Percentiles rank a stretch among this genome's conserved stretches.
Conservation (phyloP, 2,888 invertebrate genomes). For the Xanthia togata region DNA sequence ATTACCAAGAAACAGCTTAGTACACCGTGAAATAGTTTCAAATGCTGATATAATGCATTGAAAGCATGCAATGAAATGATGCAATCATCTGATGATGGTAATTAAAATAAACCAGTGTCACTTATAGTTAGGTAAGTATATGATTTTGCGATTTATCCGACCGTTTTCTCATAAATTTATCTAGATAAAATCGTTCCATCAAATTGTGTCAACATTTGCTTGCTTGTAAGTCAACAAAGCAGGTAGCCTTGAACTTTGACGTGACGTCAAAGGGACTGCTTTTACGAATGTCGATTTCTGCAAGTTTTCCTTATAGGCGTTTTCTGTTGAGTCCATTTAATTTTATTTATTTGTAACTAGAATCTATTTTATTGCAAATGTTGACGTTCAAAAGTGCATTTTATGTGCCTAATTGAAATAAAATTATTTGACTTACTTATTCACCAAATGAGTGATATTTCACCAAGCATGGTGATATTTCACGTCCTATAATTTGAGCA, state of each 20-base stretch:
- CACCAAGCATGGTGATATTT: neutral
- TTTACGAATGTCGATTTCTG: slow-evolving; percentile 11
- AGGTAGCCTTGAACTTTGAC: slow-evolving; percentile 29
- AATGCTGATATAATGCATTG: neutral
- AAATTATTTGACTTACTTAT: neutral
- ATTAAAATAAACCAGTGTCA: neutral
- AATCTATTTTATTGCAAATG: neutral
- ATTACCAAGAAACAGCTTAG: neutral
- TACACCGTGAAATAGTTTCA: neutral
- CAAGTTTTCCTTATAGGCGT: slow-evolving; percentile 3
- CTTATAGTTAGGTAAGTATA: neutral
- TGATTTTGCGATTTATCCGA: neutral
- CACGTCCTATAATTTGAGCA: neutral
- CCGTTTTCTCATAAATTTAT: neutral
- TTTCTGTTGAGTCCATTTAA: neutral
- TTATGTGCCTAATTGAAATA: neutral
- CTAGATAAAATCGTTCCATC: slow-evolving; percentile 41
- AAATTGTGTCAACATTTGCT: slow-evolving; percentile 31
- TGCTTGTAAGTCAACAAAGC: slow-evolving; percentile 14
- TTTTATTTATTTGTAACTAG: slow-evolving; percentile 1
- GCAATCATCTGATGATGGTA: too few species aligned
- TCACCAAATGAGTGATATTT: neutral
- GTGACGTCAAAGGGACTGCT: slow-evolving; percentile 20
- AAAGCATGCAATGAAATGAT: too few species aligned
- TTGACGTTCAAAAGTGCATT: neutral